Percentiles rank a stretch among this genome's conserved stretches.
phyloP scores from a whole-genome alignment of 1,140 invertebrate genomes.

The Drosophila kikkawai region DNA sequence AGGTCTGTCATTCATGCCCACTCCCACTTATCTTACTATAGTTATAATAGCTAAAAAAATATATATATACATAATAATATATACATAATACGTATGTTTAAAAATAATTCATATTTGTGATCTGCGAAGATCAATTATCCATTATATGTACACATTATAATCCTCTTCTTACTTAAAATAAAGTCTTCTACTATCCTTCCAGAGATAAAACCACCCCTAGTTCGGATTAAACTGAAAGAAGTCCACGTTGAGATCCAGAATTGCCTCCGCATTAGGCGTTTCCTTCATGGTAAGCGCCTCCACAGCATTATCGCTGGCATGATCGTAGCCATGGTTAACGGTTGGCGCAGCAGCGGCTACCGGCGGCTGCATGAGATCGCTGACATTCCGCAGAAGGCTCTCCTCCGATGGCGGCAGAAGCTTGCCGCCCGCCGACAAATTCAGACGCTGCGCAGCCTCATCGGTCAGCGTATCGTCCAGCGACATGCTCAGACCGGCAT shows the following conservation, averaged over 20 bases:
- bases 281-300: conserved; percentile 80
- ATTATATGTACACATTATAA: background rate
- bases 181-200: background rate
- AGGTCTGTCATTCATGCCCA: background rate
- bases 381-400: conserved; percentile 74
- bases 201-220: background rate
- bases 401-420: conserved; percentile 80
- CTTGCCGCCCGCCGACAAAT: conserved; percentile 79
- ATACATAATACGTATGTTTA: background rate
- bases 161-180: background rate
- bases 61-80: too few relatives aligned
- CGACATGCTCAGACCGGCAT: conserved; percentile 77
- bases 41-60: too few relatives aligned
- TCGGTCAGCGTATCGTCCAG: conserved; percentile 80
- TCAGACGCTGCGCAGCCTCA: conserved; percentile 80
- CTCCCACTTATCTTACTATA: background rate
- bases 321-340: conserved; percentile 73
- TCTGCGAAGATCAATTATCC: background rate
- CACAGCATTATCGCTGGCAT: conserved; percentile 82
- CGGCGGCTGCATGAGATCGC: conserved; percentile 76
- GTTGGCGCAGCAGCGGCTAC: conserved; percentile 53
- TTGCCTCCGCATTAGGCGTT: conserved; percentile 52
- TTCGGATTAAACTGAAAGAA: conserved; percentile 82
- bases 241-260: conserved; percentile 78
- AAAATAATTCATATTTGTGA: background rate